Conservation (phyloP, 2,797 vertebrate genomes). For the Sebastes oblongus region DNA sequence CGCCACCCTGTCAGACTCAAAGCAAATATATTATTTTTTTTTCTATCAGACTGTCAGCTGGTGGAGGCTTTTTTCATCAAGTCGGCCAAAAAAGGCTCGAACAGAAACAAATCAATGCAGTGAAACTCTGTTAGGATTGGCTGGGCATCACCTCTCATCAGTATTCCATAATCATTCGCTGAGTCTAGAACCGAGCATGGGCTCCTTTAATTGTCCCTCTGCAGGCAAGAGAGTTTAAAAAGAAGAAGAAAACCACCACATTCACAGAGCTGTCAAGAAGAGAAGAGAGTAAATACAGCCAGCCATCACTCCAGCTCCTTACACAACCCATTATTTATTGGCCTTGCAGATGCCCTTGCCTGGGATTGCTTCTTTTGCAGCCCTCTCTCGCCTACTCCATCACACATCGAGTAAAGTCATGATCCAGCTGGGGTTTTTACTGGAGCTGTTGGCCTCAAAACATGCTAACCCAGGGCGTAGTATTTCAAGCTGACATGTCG, state of each 20-base stretch:
- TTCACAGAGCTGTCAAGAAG: slow-evolving; percentile 57
- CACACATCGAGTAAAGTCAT: slow-evolving; percentile 38
- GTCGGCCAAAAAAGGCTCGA: not conserved
- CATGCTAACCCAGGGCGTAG: slow-evolving; percentile 47
- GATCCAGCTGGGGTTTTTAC: slow-evolving; percentile 61
- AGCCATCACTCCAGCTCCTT: slow-evolving; percentile 51
- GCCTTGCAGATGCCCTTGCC: slow-evolving; percentile 58
- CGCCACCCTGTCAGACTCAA: slow-evolving; percentile 16
- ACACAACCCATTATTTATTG: slow-evolving; percentile 58
- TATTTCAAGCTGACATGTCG: slow-evolving; percentile 58
- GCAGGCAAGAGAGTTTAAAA: slow-evolving; percentile 53
- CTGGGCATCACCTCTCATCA: slow-evolving; percentile 68
- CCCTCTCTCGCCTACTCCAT: slow-evolving; percentile 26
- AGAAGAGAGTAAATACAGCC: slow-evolving; percentile 61
- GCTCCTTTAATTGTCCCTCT: slow-evolving; percentile 74
- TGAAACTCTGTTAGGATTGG: slow-evolving; percentile 47
- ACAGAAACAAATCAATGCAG: slow-evolving; percentile 60
- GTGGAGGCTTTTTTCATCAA: slow-evolving; percentile 33
- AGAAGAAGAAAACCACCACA: slow-evolving; percentile 49
- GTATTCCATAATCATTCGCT: slow-evolving; percentile 67
- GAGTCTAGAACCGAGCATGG: slow-evolving; percentile 39
- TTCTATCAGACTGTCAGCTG: slow-evolving; percentile 30
- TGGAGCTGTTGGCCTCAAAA: slow-evolving; percentile 44
- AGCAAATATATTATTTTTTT: slow-evolving; percentile 25
- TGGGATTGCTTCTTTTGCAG: slow-evolving; percentile 58